phyloP scores from a whole-genome alignment of 2,113 vertebrate species.

The Oophaga pumilio region DNA sequence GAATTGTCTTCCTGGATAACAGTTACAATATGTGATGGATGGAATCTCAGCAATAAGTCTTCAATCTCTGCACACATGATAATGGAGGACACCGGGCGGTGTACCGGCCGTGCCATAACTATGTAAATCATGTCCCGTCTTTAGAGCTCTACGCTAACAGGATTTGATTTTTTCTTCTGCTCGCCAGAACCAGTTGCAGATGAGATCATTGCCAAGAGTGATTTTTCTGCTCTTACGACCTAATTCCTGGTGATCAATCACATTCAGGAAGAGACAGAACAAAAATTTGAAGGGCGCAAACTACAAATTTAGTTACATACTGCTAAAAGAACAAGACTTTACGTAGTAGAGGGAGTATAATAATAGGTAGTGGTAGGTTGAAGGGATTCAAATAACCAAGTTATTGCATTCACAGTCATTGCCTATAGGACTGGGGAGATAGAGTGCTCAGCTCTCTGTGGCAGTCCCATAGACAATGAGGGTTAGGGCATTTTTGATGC shows the following conservation, averaged over 20 bases:
- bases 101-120: neutral
- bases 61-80: neutral
- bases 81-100: neutral
- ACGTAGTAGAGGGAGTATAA: too few relatives aligned
- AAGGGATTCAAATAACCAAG: too few relatives aligned
- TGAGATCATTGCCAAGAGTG: neutral
- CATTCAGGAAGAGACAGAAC: slow-evolving; percentile 10
- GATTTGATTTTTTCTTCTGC: neutral
- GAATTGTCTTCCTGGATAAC: neutral
- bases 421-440: too few relatives aligned
- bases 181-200: neutral
- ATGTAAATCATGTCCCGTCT: neutral
- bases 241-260: neutral
- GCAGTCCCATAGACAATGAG: too few relatives aligned
- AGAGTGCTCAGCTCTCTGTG: too few relatives aligned
- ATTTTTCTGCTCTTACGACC: neutral
- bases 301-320: neutral
- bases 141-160: neutral
- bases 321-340: neutral
- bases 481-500: too few relatives aligned
- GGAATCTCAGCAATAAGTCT: slow-evolving; percentile 9
- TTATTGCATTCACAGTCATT: too few relatives aligned
- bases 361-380: too few relatives aligned
- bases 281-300: neutral
- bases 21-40: neutral